Evolutionary conservation across 2,888 invertebrate species (phyloP), one percentile per base, ranked within the genome.

Genomic region (Caenorhabditis auriculariae): DNA sequence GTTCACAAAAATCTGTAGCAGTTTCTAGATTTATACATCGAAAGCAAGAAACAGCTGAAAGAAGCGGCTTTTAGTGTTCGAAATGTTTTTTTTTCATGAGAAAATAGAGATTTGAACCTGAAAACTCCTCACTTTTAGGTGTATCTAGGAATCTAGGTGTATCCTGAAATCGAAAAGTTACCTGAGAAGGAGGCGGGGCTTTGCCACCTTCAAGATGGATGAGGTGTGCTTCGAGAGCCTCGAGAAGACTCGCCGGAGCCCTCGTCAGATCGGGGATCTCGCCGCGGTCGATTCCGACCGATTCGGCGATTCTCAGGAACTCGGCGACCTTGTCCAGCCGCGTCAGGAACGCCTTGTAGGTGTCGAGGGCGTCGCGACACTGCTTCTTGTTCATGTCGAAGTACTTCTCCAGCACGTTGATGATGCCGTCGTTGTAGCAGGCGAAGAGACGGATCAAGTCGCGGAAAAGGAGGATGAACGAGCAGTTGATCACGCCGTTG

Each of bases 321-420:
- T 96, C 95, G 60, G 91, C 91, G 60, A 98, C 95, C 84, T 91
- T 89, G 86, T 98, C 96, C 93, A 98, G 95, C 82, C 95, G 88
- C 76, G 93, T 60, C 64, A 76, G 45, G 58, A 66, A 65, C 9
- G 60, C 93, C 85, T 95, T 98, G 85, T 98, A 98, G 82, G 95
- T 88, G 82, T 98, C 96, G 84, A 98, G 87, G 76, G 94, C 95
- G 82, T 98, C 95, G 76, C 92, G 89, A 82, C 93, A 93, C 83
- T 95, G 93, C 85, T 98, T 98, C 85, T 96, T 96, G 85, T 95
- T 95, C 95, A 98, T 96, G 84, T 95, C 94, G 84, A 98, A 98
- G 86, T 92, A 98, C 85, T 98, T 96, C 86, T 98, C 96, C 82
- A 82, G 62, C 6, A 76, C 64, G 49, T 74, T 72, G 23, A 73